Evolutionary conservation across 2,113 vertebrate genomes (phyloP).

Genomic region (Carollia perspicillata): DNA sequence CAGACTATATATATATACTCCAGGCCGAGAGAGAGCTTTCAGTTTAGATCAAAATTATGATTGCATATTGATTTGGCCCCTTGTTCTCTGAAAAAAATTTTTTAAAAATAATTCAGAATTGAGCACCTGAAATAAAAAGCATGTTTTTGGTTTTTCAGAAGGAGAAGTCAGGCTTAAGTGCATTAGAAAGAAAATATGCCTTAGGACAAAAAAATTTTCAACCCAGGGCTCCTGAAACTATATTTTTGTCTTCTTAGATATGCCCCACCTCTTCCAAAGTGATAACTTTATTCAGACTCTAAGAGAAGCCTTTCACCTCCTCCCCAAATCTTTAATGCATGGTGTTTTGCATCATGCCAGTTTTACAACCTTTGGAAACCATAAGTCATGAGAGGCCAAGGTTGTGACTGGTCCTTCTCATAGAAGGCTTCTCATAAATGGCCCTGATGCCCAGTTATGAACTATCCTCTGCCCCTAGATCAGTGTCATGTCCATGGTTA

Average conservation of each 20-base stretch:
- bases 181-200: not conserved
- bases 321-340: not conserved
- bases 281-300: not conserved
- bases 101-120: slow-evolving; percentile 49
- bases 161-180: not conserved
- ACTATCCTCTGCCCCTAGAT: not conserved
- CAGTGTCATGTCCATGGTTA: not conserved
- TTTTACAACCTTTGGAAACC: not conserved
- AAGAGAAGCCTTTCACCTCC: not conserved
- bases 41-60: not conserved
- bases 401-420: not conserved
- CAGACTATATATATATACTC: slow-evolving; percentile 20
- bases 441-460: not conserved
- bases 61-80: not conserved
- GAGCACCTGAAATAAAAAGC: slow-evolving; percentile 9
- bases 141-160: slow-evolving; percentile 7
- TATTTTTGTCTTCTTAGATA: not conserved
- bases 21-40: slow-evolving; percentile 4
- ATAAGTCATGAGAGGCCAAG: not conserved
- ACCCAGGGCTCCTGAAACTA: not conserved
- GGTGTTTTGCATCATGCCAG: not conserved
- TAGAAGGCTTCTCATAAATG: not conserved
- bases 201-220: not conserved
- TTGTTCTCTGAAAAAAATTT: not conserved
- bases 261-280: not conserved